phyloP scores from a whole-genome alignment of 2,113 vertebrate species.

The Labeo catla region DNA sequence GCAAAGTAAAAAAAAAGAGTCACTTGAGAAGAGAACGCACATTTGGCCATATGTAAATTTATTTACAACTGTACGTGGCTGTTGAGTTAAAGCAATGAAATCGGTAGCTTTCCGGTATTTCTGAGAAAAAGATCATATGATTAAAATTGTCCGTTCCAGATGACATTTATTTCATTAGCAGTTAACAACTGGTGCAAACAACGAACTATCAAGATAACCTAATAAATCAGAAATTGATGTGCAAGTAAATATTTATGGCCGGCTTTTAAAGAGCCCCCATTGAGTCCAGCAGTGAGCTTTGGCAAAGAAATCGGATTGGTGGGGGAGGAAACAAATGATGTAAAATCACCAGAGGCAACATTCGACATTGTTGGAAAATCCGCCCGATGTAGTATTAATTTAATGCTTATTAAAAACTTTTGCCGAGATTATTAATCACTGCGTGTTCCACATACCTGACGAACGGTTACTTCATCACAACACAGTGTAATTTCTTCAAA shows the following conservation, averaged over 20 bases:
- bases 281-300: slow-evolving; percentile 14
- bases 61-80: not conserved
- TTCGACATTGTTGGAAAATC: slow-evolving; percentile 57
- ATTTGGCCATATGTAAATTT: slow-evolving; percentile 44
- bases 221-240: not conserved
- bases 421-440: slow-evolving; percentile 8
- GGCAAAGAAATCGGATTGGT: slow-evolving; percentile 71
- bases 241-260: not conserved
- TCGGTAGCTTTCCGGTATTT: not conserved
- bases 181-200: not conserved
- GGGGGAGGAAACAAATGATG: slow-evolving; percentile 75
- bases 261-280: not conserved
- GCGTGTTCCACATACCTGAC: not conserved
- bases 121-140: not conserved
- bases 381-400: slow-evolving; percentile 24
- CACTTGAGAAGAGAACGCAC: slow-evolving; percentile 52
- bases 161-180: no score
- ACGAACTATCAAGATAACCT: not conserved
- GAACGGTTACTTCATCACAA: not conserved
- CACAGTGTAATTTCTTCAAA: not conserved
- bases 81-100: not conserved
- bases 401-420: slow-evolving; percentile 38
- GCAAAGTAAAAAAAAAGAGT: slow-evolving; percentile 47
- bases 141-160: not conserved
- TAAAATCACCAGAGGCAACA: slow-evolving; percentile 75